Conservation (phyloP, 2,888 invertebrate genomes). For the Agrochola circellaris region DNA sequence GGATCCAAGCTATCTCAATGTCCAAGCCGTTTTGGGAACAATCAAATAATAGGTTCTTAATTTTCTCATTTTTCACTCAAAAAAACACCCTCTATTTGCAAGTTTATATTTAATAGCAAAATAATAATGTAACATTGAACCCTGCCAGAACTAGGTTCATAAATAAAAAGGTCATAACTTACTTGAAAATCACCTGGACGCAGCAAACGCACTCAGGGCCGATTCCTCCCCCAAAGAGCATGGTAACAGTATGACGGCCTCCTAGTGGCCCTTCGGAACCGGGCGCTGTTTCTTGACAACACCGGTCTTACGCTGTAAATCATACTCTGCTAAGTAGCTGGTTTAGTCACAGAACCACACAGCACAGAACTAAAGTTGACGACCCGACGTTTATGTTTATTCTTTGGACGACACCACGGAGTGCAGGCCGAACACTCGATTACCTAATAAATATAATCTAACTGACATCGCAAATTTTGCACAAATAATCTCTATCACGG, state of each 20-base stretch:
- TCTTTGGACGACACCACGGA: slow-evolving; percentile 66
- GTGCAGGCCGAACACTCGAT: slow-evolving; percentile 82
- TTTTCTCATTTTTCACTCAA: too few relatives aligned
- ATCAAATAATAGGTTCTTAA: too few relatives aligned
- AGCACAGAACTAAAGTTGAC: slow-evolving; percentile 71
- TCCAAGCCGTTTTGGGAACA: too few relatives aligned
- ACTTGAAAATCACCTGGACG: slow-evolving; percentile 96
- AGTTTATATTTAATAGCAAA: background rate
- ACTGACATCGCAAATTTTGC: slow-evolving; percentile 81
- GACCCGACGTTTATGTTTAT: slow-evolving; percentile 49
- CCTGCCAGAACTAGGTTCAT: background rate
- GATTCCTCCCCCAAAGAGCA: slow-evolving; percentile 99
- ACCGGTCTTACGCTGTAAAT: slow-evolving; percentile 92
- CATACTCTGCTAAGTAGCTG: slow-evolving; percentile 92
- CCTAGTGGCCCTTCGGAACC: slow-evolving; percentile 96
- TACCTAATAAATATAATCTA: slow-evolving; percentile 70
- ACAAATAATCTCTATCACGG: slow-evolving; percentile 38
- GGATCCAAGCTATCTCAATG: too few relatives aligned
- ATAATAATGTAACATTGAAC: background rate
- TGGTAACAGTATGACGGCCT: slow-evolving; percentile 98
- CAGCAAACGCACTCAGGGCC: slow-evolving; percentile 98
- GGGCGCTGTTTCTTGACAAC: slow-evolving; percentile 88
- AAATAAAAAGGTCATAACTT: slow-evolving; percentile 70
- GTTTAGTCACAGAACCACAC: slow-evolving; percentile 76
- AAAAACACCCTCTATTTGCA: too few relatives aligned